These are phyloP conservation scores for Lysandra bellargus DNA, from an alignment of 2,888 invertebrate genomes.

Conservation along the genomic window DNA sequence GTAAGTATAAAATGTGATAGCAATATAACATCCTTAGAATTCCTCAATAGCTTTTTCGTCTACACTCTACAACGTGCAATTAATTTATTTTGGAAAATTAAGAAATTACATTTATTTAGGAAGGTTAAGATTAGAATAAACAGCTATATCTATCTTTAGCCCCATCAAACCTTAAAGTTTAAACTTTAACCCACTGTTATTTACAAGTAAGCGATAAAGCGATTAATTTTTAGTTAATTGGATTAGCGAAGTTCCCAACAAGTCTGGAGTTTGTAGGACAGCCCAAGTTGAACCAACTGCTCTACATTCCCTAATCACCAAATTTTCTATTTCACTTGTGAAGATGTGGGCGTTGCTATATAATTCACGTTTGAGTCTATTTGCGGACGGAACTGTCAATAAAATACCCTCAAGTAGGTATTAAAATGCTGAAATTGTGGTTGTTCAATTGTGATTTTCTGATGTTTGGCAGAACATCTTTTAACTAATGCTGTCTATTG, in stretches of 20 bases:
- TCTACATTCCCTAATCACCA: not conserved
- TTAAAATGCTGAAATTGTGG: too few species aligned
- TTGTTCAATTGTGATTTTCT: too few species aligned
- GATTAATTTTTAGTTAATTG: conserved; percentile 19
- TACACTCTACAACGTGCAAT: too few species aligned
- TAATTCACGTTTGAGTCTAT: not conserved
- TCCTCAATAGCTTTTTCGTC: too few species aligned
- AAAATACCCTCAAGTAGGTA: too few species aligned
- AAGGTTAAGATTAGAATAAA: too few species aligned
- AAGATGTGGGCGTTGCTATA: not conserved
- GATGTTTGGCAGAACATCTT: too few species aligned
- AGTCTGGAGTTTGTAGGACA: not conserved
- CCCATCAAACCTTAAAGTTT: not conserved
- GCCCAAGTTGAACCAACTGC: not conserved
- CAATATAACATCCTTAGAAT: too few species aligned
- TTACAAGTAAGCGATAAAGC: not conserved
- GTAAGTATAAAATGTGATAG: too few species aligned
- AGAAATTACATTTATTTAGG: too few species aligned
- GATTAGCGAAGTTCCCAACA: conserved; percentile 6
- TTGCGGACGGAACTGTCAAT: not conserved
- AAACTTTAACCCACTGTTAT: not conserved
- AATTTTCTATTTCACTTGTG: conserved; percentile 5
- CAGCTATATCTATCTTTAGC: not conserved
- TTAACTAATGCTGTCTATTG: not conserved
- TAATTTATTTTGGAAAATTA: too few species aligned